phyloP scores from a whole-genome alignment of 1,140 invertebrate species.

The Cephus cinctus region DNA sequence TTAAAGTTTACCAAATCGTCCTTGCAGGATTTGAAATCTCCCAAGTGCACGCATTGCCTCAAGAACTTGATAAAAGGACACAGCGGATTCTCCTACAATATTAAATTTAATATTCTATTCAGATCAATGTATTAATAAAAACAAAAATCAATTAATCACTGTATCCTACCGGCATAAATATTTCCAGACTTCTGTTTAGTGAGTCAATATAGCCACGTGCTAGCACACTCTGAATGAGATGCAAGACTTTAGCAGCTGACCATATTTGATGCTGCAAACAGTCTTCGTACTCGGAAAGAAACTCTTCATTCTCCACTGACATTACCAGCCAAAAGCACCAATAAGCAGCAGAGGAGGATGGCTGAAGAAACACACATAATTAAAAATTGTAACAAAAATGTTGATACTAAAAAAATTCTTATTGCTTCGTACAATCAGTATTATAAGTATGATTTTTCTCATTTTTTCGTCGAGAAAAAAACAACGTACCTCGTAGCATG shows the following conservation, averaged over 20 bases:
- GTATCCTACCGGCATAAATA: slow-evolving; percentile 64
- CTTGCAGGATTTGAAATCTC: slow-evolving; percentile 37
- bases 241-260: slow-evolving; percentile 48
- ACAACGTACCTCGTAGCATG: slow-evolving; percentile 63
- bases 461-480: slow-evolving; percentile 30
- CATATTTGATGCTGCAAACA: slow-evolving; percentile 42
- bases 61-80: slow-evolving; percentile 57
- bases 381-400: not conserved
- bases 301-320: slow-evolving; percentile 46
- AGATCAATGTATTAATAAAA: slow-evolving; percentile 15
- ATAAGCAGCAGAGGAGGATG: slow-evolving; percentile 61
- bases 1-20: slow-evolving; percentile 38
- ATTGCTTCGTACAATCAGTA: not conserved
- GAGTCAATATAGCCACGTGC: slow-evolving; percentile 56
- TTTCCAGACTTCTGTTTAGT: slow-evolving; percentile 59
- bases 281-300: slow-evolving; percentile 45
- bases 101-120: slow-evolving; percentile 24
- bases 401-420: not conserved
- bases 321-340: slow-evolving; percentile 65
- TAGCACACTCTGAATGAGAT: slow-evolving; percentile 57
- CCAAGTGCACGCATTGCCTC: slow-evolving; percentile 34
- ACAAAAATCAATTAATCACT: slow-evolving; percentile 14
- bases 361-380: slow-evolving; percentile 49
- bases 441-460: not conserved
- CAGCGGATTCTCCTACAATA: slow-evolving; percentile 61